Percentiles rank a stretch among this genome's conserved stretches.
phyloP scores from a whole-genome alignment of 2,797 vertebrate species.

The Lithobates pipiens region DNA sequence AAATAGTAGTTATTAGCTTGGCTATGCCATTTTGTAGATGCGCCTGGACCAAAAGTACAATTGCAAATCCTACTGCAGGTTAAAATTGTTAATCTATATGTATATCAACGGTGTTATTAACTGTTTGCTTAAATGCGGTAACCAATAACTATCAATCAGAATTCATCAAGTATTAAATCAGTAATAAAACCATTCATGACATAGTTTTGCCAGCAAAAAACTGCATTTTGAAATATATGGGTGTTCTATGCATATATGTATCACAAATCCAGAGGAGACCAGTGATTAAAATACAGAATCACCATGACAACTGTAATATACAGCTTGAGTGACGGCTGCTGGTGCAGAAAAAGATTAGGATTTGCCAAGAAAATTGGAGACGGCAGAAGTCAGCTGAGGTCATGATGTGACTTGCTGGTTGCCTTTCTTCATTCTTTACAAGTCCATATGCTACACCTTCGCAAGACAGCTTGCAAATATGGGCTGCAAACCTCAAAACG shows the following conservation, averaged over 20 bases:
- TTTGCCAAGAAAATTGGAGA: conserved; percentile 42
- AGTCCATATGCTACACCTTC: conserved; percentile 33
- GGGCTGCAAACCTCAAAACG: conserved; percentile 15
- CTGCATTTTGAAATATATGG: conserved; percentile 7
- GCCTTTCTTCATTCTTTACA: conserved; percentile 35
- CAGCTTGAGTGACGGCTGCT: conserved; percentile 68
- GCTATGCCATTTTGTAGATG: no score
- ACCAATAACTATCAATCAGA: background rate
- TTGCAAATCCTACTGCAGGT: no score
- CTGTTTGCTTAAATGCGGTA: no score
- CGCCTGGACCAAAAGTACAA: no score
- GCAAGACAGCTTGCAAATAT: conserved; percentile 31
- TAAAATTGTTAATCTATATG: no score
- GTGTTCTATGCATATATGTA: conserved; percentile 14
- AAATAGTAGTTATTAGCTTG: no score
- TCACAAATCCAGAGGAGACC: conserved; percentile 24
- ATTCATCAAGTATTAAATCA: background rate
- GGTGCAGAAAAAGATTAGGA: conserved; percentile 55
- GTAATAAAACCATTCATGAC: conserved; percentile 20
- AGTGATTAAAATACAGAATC: conserved; percentile 68
- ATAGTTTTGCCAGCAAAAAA: conserved; percentile 18
- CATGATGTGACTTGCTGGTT: conserved; percentile 22
- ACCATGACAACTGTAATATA: conserved; percentile 71
- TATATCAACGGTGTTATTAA: no score
- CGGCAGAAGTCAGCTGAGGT: conserved; percentile 39